Evolutionary conservation across 1,140 invertebrate genomes (phyloP).

Genomic region (Eufriesea mexicana): DNA sequence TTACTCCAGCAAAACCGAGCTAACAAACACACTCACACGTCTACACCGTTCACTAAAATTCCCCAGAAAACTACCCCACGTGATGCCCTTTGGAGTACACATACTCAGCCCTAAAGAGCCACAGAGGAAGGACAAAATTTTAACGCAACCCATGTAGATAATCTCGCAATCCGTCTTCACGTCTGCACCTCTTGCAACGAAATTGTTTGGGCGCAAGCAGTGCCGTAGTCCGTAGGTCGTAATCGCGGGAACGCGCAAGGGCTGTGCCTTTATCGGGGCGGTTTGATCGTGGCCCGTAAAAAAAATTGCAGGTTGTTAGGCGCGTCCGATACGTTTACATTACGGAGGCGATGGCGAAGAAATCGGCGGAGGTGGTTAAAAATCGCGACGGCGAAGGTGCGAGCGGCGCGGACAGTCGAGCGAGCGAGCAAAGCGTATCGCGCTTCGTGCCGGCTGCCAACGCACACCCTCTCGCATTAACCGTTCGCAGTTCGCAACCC

Average conservation of each 20-base stretch:
- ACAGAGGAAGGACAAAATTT: too few species aligned
- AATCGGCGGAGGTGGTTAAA: conserved; percentile 28
- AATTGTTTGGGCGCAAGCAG: too few species aligned
- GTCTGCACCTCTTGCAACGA: background rate
- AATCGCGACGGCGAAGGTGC: background rate
- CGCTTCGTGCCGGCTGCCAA: conserved; percentile 19
- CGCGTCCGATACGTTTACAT: conserved; percentile 66
- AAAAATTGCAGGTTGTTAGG: conserved; percentile 70
- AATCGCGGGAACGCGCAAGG: conserved; percentile 54
- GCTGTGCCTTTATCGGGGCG: conserved; percentile 44
- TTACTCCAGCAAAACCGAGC: too few species aligned
- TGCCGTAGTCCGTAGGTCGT: conserved; percentile 29
- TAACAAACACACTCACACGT: too few species aligned
- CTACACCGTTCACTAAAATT: too few species aligned
- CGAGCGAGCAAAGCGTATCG: conserved; percentile 39
- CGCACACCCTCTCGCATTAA: conserved; percentile 56
- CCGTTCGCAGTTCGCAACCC: conserved; percentile 65
- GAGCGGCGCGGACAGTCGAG: too few species aligned
- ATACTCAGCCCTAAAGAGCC: too few species aligned
- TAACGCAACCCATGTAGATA: too few species aligned
- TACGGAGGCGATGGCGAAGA: conserved; percentile 15
- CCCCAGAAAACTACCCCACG: too few species aligned
- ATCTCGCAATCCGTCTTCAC: too few species aligned
- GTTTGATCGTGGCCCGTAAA: conserved; percentile 57
- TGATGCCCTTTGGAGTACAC: too few species aligned